These are phyloP conservation scores for Spodoptera littoralis DNA, from an alignment of 2,888 invertebrate species.

Conservation along the genomic window DNA sequence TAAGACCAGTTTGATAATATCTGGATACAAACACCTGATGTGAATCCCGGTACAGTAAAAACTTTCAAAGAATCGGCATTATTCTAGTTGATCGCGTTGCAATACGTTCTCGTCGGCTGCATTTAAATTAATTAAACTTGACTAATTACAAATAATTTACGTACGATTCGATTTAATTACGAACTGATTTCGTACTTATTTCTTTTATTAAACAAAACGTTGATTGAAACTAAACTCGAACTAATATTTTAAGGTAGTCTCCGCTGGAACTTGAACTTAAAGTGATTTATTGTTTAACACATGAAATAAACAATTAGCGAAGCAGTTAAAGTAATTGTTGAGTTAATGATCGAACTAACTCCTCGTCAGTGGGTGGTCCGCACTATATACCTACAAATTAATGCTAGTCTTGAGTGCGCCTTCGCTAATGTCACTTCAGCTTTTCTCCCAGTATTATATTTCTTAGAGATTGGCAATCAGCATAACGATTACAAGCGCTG, in stretches of 20 bases:
- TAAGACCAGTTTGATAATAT: constrained; percentile 68
- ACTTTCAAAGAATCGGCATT: constrained; percentile 58
- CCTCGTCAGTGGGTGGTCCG: constrained; percentile 60
- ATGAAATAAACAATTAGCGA: constrained; percentile 44
- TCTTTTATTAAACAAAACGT: no score
- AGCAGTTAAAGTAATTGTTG: constrained; percentile 61
- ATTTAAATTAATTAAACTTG: constrained; percentile 1
- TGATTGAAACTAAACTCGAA: background rate
- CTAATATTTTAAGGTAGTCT: constrained; percentile 8
- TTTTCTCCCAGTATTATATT: constrained; percentile 63
- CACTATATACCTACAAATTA: constrained; percentile 48
- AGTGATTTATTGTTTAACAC: constrained; percentile 31
- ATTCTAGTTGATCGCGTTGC: constrained; percentile 27
- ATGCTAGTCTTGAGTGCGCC: constrained; percentile 62
- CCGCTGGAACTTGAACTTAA: constrained; percentile 2
- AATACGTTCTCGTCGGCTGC: constrained; percentile 22
- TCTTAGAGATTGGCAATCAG: constrained; percentile 69
- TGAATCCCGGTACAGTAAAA: constrained; percentile 57
- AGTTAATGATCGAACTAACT: constrained; percentile 60
- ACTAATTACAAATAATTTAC: no score
- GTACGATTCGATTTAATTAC: no score
- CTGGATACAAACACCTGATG: constrained; percentile 54
- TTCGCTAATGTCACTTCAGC: constrained; percentile 69
- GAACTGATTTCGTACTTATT: no score
- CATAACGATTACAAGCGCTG: constrained; percentile 61